Conservation (phyloP, 2,113 vertebrate species). For the Phoenicopterus ruber region DNA sequence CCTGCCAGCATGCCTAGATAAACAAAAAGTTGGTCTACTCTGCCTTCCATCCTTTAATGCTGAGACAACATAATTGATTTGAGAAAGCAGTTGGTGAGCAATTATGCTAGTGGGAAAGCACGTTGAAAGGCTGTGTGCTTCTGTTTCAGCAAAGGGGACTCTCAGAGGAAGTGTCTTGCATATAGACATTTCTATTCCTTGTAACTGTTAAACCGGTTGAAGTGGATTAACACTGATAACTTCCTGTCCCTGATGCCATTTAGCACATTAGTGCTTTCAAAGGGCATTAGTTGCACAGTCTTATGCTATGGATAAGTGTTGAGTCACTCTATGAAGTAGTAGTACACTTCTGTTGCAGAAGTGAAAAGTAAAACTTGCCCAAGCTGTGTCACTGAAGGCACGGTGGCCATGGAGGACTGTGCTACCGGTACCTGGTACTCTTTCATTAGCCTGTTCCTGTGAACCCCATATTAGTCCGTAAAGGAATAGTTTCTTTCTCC, state of each 20-base stretch:
- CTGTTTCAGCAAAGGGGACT: background rate
- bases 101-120: constrained; percentile 19
- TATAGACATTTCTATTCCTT: constrained; percentile 19
- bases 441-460: background rate
- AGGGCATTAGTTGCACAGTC: background rate
- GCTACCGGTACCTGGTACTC: background rate
- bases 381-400: background rate
- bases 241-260: constrained; percentile 30
- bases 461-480: background rate
- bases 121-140: background rate
- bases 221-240: constrained; percentile 24
- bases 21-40: constrained; percentile 56
- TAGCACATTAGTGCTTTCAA: constrained; percentile 29
- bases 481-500: background rate
- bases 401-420: background rate
- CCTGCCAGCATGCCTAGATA: constrained; percentile 55
- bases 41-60: constrained; percentile 33
- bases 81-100: constrained; percentile 55
- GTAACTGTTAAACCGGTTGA: background rate
- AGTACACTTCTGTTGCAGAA: background rate
- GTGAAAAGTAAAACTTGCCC: background rate
- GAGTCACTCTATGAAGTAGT: background rate
- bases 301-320: background rate
- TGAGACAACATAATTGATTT: constrained; percentile 63
- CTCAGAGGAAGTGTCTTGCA: constrained; percentile 43